Evolutionary conservation across 2,113 vertebrate species (phyloP), one percentile per base, ranked within the genome.

Genomic region (Corythornis madagascariensis): DNA sequence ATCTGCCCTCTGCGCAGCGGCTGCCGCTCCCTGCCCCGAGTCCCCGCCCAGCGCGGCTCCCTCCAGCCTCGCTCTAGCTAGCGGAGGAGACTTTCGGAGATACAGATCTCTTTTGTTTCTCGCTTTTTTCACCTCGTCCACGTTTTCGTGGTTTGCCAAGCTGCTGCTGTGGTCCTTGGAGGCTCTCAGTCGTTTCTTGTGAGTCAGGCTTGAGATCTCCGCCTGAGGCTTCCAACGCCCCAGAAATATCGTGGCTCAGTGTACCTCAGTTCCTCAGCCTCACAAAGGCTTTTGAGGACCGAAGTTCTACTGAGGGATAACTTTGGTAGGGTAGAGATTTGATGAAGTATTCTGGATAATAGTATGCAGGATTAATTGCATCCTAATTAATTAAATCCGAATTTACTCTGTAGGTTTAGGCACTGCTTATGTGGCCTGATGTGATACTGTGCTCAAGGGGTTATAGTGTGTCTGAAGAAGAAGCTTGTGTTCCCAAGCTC

Each of bases 111-210:
- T 45, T 45, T 45, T 45, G 14, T 45, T 45, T 45, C 18, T 21
- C 2, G 7, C 29, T 38, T 38, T 66, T 21, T 7, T 29, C 29
- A 14, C 29, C 22, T 16, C 3, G 6, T 10, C 1, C 0, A 5
- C 2, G 11, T 52, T 18, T 25, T 16, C 28, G 0, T 0, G 3
- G n/a, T 48, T 20, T 29, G 33, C 55, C 20, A 10, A 52, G 72
- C 43, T 45, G 31, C 28, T 52, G 14, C 9, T 17, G 52, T 42
- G 71, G 2, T 52, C 5, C 4, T 9, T 31, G 57, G 16, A 11
- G 35, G 25, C 11, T 14, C 18, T 43, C n/a, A 35, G 20, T 29
- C 50, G 0, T 11, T 22, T 0, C 0, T 11, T 45, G 35, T 8
- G 56, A 17, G 26, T 71, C 48, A 8, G 66, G 52, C 38, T 29